Conservation (phyloP, 2,888 invertebrate species). For the Drosophila kuntzei region DNA sequence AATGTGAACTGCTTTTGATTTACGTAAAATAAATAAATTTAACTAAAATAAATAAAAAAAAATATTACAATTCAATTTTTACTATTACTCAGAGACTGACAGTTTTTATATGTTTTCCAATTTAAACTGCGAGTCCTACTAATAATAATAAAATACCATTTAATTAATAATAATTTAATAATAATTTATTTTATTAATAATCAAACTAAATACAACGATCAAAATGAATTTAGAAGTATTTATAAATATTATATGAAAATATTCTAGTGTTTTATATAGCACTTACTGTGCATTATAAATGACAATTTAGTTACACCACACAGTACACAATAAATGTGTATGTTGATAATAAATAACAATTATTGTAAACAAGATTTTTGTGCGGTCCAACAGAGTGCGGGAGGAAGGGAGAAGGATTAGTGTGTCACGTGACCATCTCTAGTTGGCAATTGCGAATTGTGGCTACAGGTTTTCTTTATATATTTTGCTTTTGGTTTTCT, state of each 20-base stretch:
- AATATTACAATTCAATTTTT: too few relatives aligned
- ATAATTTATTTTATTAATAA: too few relatives aligned
- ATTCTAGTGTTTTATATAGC: not conserved
- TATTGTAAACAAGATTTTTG: conserved; percentile 52
- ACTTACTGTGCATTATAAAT: conserved; percentile 37
- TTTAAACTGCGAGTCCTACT: too few relatives aligned
- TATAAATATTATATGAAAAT: not conserved
- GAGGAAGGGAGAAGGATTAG: conserved; percentile 31
- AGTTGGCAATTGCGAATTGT: conserved; percentile 59
- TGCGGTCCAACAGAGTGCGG: not conserved
- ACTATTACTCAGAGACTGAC: too few relatives aligned
- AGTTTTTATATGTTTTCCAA: too few relatives aligned
- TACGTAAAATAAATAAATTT: too few relatives aligned
- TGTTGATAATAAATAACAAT: conserved; percentile 57
- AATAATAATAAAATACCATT: too few relatives aligned
- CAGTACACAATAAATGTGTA: conserved; percentile 26
- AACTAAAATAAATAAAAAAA: too few relatives aligned
- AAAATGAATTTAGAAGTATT: not conserved
- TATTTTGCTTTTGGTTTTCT: conserved; percentile 35
- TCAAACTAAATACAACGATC: not conserved
- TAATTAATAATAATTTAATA: not conserved
- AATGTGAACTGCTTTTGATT: too few relatives aligned
- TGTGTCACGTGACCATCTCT: conserved; percentile 72
- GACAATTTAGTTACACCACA: conserved; percentile 35
- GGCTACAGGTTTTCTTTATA: conserved; percentile 66